Evolutionary conservation across 1,140 invertebrate species (phyloP).

Genomic region (Zelostemma sp.): DNA sequence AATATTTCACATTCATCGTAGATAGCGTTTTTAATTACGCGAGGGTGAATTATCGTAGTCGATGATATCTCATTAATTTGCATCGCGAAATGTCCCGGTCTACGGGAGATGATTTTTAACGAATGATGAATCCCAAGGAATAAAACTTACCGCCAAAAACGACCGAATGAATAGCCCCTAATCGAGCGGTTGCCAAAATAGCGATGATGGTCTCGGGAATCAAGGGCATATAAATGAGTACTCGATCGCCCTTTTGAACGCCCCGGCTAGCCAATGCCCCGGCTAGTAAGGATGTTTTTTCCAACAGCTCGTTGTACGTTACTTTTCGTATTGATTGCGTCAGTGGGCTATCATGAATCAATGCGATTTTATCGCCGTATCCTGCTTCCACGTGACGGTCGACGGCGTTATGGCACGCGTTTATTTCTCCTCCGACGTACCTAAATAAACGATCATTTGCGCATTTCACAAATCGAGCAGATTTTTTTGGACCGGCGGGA

Average conservation of each 20-base stretch:
- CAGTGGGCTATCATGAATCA: slow-evolving; percentile 92
- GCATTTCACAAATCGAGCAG: not conserved
- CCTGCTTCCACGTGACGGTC: slow-evolving; percentile 89
- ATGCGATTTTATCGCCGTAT: slow-evolving; percentile 80
- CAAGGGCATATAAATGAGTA: slow-evolving; percentile 93
- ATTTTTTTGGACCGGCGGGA: not conserved
- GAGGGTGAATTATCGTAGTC: not conserved
- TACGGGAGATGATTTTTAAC: too few relatives aligned
- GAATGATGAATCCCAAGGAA: not conserved
- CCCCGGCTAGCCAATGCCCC: slow-evolving; percentile 81
- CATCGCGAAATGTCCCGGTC: not conserved
- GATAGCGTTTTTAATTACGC: not conserved
- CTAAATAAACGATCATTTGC: too few relatives aligned
- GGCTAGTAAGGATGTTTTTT: slow-evolving; percentile 83
- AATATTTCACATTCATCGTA: not conserved
- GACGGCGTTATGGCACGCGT: slow-evolving; percentile 93
- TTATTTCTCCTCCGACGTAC: slow-evolving; percentile 91
- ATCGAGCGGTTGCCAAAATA: slow-evolving; percentile 84
- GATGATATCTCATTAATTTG: not conserved
- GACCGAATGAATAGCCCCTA: slow-evolving; percentile 89
- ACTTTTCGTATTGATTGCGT: slow-evolving; percentile 81
- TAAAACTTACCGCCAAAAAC: slow-evolving; percentile 83
- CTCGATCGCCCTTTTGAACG: slow-evolving; percentile 81
- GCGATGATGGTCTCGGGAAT: slow-evolving; percentile 89
- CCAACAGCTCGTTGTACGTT: slow-evolving; percentile 84